phyloP scores from a whole-genome alignment of 2,113 vertebrate species.

The Nothocercus julius region DNA sequence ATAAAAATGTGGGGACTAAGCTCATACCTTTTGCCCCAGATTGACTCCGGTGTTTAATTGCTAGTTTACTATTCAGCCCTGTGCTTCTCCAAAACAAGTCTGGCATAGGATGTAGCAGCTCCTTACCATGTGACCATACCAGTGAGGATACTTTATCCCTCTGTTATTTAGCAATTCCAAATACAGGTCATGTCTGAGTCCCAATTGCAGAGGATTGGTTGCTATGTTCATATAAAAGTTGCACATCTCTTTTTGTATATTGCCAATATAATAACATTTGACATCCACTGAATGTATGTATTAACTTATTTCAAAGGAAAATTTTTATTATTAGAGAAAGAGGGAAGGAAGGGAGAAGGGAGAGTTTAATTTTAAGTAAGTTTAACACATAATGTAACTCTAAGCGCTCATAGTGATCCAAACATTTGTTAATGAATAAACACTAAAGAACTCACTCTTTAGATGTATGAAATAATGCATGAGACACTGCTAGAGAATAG shows the following conservation, averaged over 20 bases:
- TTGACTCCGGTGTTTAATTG: not conserved
- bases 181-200: not conserved
- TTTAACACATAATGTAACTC: not conserved
- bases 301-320: not conserved
- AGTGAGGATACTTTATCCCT: not conserved
- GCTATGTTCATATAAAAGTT: not conserved
- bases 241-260: not conserved
- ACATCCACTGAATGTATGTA: not conserved
- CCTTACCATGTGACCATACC: not conserved
- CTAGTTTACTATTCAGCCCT: not conserved
- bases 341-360: too few species aligned
- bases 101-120: not conserved
- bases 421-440: not conserved
- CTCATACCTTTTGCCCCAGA: not conserved
- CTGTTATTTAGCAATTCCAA: not conserved
- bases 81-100: not conserved
- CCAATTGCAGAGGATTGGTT: not conserved
- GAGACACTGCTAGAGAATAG: not conserved
- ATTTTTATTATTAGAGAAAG: not conserved
- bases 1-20: not conserved
- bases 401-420: not conserved
- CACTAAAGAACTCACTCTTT: not conserved
- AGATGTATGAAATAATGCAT: not conserved
- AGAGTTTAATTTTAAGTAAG: not conserved
- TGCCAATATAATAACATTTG: not conserved